Conservation (phyloP, 1,140 invertebrate species). For the Sogatella furcifera region DNA sequence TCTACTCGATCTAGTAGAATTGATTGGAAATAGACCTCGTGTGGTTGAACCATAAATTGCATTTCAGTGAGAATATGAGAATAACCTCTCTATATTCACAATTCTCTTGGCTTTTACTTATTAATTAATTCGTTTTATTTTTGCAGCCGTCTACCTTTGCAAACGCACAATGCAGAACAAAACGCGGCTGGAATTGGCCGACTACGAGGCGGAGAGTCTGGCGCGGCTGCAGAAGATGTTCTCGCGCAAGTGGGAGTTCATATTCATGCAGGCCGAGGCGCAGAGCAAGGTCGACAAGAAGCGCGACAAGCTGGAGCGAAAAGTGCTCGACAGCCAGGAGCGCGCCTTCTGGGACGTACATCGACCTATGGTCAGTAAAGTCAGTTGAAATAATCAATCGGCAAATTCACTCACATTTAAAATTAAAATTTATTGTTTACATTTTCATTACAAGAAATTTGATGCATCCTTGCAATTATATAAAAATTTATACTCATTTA, state of each 20-base stretch:
- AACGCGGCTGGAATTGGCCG: constrained; percentile 88
- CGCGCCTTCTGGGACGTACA: constrained; percentile 99
- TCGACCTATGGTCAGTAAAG: constrained; percentile 75
- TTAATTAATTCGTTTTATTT: constrained; percentile 8
- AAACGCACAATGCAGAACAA: constrained; percentile 99
- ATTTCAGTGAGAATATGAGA: too few species aligned
- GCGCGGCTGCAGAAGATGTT: constrained; percentile 98
- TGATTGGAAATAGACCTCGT: too few species aligned
- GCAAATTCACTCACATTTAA: too few species aligned
- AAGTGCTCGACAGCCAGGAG: constrained; percentile 97
- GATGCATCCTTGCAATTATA: too few species aligned
- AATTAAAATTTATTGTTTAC: too few species aligned
- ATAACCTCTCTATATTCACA: too few species aligned
- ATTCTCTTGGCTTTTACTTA: too few species aligned
- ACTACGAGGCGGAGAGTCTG: constrained; percentile 97
- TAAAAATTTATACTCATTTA: too few species aligned
- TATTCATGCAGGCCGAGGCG: constrained; percentile 88
- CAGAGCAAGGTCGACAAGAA: constrained; percentile 95
- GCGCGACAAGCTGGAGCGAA: constrained; percentile 92
- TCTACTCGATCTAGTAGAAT: too few species aligned
- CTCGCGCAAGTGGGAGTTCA: constrained; percentile 98
- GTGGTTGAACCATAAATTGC: too few species aligned
- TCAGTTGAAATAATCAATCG: too few species aligned
- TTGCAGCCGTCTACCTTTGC: constrained; percentile 93
- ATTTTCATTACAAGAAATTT: too few species aligned